phyloP scores from a whole-genome alignment of 2,888 invertebrate species.

The Sthenelais limicola region DNA sequence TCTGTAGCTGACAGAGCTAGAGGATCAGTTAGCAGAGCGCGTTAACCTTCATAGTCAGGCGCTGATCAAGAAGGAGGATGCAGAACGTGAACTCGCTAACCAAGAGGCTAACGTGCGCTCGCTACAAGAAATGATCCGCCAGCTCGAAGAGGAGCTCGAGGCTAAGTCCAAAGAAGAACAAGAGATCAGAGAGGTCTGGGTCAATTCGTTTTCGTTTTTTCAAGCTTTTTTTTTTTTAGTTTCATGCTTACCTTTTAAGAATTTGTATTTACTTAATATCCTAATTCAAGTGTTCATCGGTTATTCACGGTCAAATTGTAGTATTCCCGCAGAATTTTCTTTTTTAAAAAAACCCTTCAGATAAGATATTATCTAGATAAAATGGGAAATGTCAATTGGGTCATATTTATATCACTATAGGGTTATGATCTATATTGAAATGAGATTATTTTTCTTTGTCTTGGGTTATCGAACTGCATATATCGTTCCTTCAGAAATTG shows the following conservation, averaged over 20 bases:
- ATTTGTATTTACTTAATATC: too few relatives aligned
- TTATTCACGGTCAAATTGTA: too few relatives aligned
- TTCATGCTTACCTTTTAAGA: too few relatives aligned
- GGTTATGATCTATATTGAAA: not conserved
- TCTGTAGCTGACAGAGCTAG: constrained; percentile 83
- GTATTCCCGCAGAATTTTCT: too few relatives aligned
- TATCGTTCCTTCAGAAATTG: constrained; percentile 37
- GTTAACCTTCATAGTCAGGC: constrained; percentile 62
- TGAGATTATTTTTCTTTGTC: too few relatives aligned
- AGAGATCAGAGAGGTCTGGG: constrained; percentile 77
- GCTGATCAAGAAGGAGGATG: constrained; percentile 76
- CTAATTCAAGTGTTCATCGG: too few relatives aligned
- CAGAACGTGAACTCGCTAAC: constrained; percentile 83
- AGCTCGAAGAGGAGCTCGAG: constrained; percentile 84
- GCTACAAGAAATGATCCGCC: constrained; percentile 84
- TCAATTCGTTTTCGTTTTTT: too few relatives aligned
- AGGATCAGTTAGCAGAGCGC: constrained; percentile 76
- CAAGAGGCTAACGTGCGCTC: constrained; percentile 83
- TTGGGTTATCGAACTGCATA: not conserved
- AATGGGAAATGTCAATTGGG: too few relatives aligned
- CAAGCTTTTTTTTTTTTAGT: too few relatives aligned
- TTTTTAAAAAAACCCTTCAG: too few relatives aligned
- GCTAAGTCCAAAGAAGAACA: constrained; percentile 78
- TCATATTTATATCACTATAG: too few relatives aligned
- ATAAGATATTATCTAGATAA: too few relatives aligned